These are phyloP conservation scores for Heteromormyrus szaboi DNA, from an alignment of 2,797 vertebrate genomes.

Conservation along the genomic window DNA sequence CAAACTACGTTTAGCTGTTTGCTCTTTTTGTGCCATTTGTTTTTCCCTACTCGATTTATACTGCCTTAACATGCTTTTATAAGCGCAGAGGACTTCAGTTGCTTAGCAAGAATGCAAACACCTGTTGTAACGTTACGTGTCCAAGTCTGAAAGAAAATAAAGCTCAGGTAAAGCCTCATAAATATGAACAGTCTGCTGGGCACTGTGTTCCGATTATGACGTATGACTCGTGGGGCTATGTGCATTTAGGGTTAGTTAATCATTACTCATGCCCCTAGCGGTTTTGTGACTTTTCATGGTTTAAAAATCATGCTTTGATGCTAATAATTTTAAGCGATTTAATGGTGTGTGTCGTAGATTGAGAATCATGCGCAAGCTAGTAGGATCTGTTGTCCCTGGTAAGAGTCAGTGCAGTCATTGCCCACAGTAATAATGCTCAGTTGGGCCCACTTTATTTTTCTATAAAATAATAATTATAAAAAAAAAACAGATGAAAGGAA, in stretches of 20 bases:
- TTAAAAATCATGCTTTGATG: neutral
- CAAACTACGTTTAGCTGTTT: constrained; percentile 3
- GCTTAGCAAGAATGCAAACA: neutral
- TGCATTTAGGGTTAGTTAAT: neutral
- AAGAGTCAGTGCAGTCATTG: neutral
- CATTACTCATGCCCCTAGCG: neutral
- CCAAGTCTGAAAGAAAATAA: neutral
- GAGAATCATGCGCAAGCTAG: neutral
- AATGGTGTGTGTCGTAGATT: neutral
- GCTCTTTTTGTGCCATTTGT: neutral
- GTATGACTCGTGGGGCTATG: neutral
- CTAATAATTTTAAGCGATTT: neutral
- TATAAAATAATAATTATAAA: neutral
- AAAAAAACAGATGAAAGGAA: neutral
- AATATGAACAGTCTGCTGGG: neutral
- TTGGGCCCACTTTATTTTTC: neutral
- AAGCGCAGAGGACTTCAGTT: constrained; percentile 3
- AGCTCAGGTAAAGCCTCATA: neutral
- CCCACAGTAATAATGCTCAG: neutral
- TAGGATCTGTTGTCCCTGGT: neutral
- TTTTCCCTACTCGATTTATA: neutral
- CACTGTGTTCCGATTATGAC: neutral
- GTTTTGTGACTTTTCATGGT: neutral
- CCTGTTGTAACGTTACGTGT: neutral
- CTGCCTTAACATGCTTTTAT: neutral